These are phyloP conservation scores for Nymphalis c-album DNA, from an alignment of 2,888 invertebrate genomes.

Conservation along the genomic window DNA sequence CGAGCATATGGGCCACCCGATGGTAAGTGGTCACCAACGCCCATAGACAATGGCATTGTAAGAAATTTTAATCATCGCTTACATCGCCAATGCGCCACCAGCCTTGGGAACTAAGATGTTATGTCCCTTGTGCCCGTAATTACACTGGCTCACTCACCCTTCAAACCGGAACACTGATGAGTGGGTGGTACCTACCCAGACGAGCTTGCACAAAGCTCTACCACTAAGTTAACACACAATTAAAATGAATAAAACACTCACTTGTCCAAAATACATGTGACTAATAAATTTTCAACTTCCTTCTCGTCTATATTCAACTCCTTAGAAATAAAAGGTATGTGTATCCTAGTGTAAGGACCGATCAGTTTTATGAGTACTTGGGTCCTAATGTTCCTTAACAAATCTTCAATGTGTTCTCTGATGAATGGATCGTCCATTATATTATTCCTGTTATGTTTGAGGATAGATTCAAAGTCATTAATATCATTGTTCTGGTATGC, in stretches of 20 bases:
- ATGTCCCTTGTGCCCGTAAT: too few species aligned
- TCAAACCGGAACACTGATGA: too few species aligned
- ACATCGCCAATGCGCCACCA: too few species aligned
- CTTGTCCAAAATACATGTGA: slow-evolving; percentile 99
- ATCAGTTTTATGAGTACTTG: slow-evolving; percentile 98
- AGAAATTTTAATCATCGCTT: too few species aligned
- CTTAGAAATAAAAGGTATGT: slow-evolving; percentile 98
- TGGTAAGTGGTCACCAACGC: too few species aligned
- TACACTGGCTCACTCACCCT: too few species aligned
- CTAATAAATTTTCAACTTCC: slow-evolving; percentile 97
- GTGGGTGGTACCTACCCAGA: too few species aligned
- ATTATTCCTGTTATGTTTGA: slow-evolving; percentile 93
- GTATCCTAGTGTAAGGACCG: slow-evolving; percentile 98
- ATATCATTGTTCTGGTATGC: slow-evolving; percentile 99
- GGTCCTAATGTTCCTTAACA: slow-evolving; percentile 96
- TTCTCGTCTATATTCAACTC: slow-evolving; percentile 95
- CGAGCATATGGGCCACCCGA: too few species aligned
- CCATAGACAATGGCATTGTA: too few species aligned
- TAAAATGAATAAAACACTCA: slow-evolving; percentile 77
- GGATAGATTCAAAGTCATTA: slow-evolving; percentile 97
- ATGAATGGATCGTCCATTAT: slow-evolving; percentile 99
- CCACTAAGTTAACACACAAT: too few species aligned
- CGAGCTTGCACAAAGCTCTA: too few species aligned
- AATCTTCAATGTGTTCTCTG: slow-evolving; percentile 98
- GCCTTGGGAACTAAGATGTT: too few species aligned